Conservation (phyloP, 2,797 vertebrate species). For the Heliangelus exortis region DNA sequence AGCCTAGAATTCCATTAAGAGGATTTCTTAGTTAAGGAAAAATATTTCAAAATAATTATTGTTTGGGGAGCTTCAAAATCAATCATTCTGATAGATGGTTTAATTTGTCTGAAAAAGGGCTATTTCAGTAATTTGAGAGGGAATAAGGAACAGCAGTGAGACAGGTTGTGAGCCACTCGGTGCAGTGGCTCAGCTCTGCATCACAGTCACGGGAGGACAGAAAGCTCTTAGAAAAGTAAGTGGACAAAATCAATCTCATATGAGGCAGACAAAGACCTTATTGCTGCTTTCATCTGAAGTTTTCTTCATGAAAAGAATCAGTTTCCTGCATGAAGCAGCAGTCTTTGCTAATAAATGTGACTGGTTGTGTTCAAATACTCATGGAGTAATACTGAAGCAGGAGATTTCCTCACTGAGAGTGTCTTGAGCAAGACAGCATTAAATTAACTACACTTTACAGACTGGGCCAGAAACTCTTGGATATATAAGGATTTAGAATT, state of each 20-base stretch:
- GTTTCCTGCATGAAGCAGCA: not conserved
- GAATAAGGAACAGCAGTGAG: not conserved
- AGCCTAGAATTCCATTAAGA: not conserved
- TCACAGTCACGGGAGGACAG: not conserved
- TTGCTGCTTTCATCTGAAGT: not conserved
- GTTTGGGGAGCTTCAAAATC: not conserved
- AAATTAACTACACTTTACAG: not conserved
- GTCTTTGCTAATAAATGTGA: not conserved
- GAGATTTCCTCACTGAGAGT: not conserved
- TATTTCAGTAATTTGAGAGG: not conserved
- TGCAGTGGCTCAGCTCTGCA: not conserved
- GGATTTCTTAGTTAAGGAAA: not conserved
- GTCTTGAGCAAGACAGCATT: not conserved
- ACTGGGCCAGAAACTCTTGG: not conserved
- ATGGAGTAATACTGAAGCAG: not conserved
- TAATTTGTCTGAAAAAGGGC: not conserved
- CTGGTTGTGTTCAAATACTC: not conserved
- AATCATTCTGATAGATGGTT: not conserved
- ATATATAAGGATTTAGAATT: not conserved
- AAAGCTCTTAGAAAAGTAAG: not conserved
- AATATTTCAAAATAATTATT: not conserved
- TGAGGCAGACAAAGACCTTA: not conserved
- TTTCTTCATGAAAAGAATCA: not conserved
- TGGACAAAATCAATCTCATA: not conserved
- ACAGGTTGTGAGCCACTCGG: not conserved